Evolutionary conservation across 2,888 invertebrate species (phyloP), one percentile per base, ranked within the genome.

Genomic region (Gari tellinella): DNA sequence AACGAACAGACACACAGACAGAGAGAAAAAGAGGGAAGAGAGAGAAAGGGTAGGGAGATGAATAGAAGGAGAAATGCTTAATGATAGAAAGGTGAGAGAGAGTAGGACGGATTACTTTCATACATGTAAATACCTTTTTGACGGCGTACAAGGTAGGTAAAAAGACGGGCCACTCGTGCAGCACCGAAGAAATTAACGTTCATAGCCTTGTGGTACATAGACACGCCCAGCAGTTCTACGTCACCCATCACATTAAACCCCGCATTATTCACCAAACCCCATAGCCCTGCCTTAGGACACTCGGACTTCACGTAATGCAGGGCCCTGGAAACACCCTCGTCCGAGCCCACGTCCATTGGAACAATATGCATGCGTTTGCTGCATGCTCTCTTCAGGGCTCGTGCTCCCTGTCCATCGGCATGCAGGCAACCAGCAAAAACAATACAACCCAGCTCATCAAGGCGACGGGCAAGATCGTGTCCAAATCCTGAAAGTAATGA

Each of bases 261-360:
- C 0, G 97, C 97, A 90, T 98, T 96, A 92, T 97, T 97, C 51
- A 97, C 95, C 68, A 97, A 93, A 55, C 96, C 96, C 97, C 97
- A 97, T 46, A 97, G 93, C 80, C 75, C 96, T 96, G 90, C 48
- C 51, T 25, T 21, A n/a, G 64, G 64, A 25, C 46, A 60, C 15
- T 60, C 49, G n/a, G 43, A 49, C 25, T 49, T 38, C n/a, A 80
- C 57, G 26, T 77, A 77, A 38, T 61, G 15, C 17, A 62, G 51
- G 1, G 72, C 64, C 1, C 41, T 25, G 4, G 17, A 10, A 19
- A 76, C 57, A 12, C 61, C 52, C 8, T 45, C 41, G 23, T 72
- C 67, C 1, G 40, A 51, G 23, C 60, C 56, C 12, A 76, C 72
- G 31, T 76, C 76, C 40, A 76, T 37, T 12, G 58, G 55, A 1